These are phyloP conservation scores for Drosophila putrida DNA, from an alignment of 2,888 invertebrate species.

Conservation along the genomic window DNA sequence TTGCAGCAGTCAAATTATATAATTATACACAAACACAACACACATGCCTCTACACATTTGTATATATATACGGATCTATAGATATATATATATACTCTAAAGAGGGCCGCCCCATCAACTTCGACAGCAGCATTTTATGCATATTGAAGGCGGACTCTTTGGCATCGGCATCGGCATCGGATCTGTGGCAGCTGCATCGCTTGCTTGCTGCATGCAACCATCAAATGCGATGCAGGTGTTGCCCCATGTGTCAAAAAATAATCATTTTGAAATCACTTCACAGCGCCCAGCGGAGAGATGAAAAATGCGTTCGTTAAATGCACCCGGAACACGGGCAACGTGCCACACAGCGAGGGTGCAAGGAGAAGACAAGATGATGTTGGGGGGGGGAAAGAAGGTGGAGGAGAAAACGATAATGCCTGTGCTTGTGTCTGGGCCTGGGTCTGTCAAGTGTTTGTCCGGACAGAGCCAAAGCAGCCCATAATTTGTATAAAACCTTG, in stretches of 20 bases:
- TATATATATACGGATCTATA: constrained; percentile 4
- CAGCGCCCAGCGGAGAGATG: constrained; percentile 52
- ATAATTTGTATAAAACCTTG: constrained; percentile 59
- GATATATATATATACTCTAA: neutral
- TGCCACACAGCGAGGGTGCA: constrained; percentile 11
- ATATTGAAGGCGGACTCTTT: constrained; percentile 49
- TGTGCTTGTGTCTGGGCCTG: neutral
- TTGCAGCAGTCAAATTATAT: constrained; percentile 81
- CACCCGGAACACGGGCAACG: constrained; percentile 46
- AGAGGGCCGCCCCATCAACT: constrained; percentile 30
- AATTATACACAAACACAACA: constrained; percentile 72
- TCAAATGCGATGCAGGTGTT: constrained; percentile 76
- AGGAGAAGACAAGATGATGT: neutral
- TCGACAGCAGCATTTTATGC: constrained; percentile 48
- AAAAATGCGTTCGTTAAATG: constrained; percentile 73
- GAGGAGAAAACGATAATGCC: constrained; percentile 21
- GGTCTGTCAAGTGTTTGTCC: constrained; percentile 24
- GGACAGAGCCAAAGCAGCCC: constrained; percentile 39
- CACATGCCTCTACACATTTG: constrained; percentile 23
- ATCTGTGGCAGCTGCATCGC: constrained; percentile 69
- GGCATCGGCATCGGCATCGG: constrained; percentile 26
- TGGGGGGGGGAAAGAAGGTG: neutral
- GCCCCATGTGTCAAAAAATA: constrained; percentile 79
- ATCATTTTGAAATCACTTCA: constrained; percentile 80
- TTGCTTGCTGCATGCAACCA: constrained; percentile 8